A percentile compares a stretch with the other conserved stretches of the same genome.
Evolutionary conservation across 92 coral and sea anemone species (phyloP).

Genomic region (Paragorgia papillata): DNA sequence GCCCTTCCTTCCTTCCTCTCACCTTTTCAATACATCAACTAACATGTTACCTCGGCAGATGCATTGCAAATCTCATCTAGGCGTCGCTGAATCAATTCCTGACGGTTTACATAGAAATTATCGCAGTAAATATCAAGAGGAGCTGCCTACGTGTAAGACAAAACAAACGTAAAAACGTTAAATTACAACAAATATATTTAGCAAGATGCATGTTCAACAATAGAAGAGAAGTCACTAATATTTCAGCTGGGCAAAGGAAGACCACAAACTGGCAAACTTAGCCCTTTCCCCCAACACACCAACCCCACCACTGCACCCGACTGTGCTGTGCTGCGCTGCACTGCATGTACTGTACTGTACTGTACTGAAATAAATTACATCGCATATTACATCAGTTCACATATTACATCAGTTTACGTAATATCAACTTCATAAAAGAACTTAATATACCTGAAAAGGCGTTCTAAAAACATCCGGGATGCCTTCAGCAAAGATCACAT

Average conservation of each 20-base stretch:
- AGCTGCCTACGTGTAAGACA: slow-evolving; percentile 60
- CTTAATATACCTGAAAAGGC: slow-evolving; percentile 80
- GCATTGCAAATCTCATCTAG: slow-evolving; percentile 66
- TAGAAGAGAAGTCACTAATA: no score
- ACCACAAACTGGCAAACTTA: no score
- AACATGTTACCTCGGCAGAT: slow-evolving; percentile 65
- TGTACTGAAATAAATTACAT: no score
- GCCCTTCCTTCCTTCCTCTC: background rate
- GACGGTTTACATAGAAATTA: slow-evolving; percentile 71
- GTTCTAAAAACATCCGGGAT: slow-evolving; percentile 89
- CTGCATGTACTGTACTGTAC: no score
- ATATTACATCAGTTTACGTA: background rate
- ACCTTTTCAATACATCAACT: background rate
- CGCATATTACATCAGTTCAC: background rate
- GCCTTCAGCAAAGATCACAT: slow-evolving; percentile 69
- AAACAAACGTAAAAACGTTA: background rate
- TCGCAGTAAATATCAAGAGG: slow-evolving; percentile 89
- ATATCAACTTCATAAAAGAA: slow-evolving; percentile 2
- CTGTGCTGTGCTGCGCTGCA: no score
- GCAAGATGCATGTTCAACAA: no score
- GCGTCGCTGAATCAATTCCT: slow-evolving; percentile 63
- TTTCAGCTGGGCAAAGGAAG: no score
- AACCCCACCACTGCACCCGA: no score
- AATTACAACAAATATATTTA: no score
- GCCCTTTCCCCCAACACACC: no score